Percentiles rank a stretch among this genome's conserved stretches.
These are phyloP conservation scores for Semnornis frantzii DNA, from an alignment of 2,113 vertebrate species.

Conservation along the genomic window DNA sequence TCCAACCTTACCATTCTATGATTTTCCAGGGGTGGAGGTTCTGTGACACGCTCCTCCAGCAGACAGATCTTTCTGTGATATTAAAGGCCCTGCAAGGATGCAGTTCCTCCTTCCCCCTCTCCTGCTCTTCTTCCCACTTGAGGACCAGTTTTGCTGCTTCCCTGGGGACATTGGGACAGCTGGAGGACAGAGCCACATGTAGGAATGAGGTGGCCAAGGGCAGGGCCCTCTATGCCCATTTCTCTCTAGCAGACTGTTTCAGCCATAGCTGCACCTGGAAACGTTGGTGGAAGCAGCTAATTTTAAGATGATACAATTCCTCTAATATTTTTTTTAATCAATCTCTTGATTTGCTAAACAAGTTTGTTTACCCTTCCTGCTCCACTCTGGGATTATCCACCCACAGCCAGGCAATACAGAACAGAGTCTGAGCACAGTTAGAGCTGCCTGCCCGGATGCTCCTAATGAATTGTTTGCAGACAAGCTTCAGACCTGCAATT, in stretches of 20 bases:
- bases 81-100: neutral
- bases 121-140: neutral
- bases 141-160: neutral
- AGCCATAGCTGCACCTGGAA: neutral
- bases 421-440: neutral
- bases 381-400: neutral
- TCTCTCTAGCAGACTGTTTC: neutral
- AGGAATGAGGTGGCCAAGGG: neutral
- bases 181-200: neutral
- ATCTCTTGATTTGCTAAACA: constrained; percentile 6
- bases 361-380: neutral
- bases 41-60: neutral
- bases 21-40: neutral
- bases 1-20: too few relatives aligned
- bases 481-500: constrained; percentile 50
- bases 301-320: neutral
- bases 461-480: constrained; percentile 43
- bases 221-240: rapidly evolving
- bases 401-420: neutral
- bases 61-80: neutral
- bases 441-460: neutral
- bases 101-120: neutral
- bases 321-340: neutral
- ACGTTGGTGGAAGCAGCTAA: neutral
- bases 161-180: rapidly evolving